Base-by-base conservation (phyloP, 2,888 invertebrate genomes). In the Leucophenga maculata region DNA sequence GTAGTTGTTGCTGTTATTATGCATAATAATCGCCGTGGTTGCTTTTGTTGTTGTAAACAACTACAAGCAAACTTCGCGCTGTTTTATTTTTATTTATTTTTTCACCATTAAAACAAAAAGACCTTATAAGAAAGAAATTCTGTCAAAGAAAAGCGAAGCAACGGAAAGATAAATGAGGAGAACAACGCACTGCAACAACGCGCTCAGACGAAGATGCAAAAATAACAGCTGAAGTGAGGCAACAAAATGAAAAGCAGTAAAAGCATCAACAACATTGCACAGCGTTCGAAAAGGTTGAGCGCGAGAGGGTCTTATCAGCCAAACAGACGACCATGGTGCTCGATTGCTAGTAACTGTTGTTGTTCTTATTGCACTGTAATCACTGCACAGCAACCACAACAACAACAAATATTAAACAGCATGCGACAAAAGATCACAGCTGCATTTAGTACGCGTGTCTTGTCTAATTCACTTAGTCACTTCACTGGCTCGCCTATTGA, bases 31-130 rank as follows among this genome's bases (percentile, higher is more conserved):
- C 72, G 71, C 65, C 69, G 60, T 64, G 68, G 69, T 71, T 62
- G 71, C 77, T 79, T 71, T 78, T 81, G 71, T 79, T 79, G 72
- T 78, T 81, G 80, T 83, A 79, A 81, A 81, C 79, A 77, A 77
- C 77, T 78, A 71, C 72, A 76, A 68, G 74, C 78, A 77, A 80
- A 75, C 80, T 82, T 81, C 83, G 77, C 78, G 79, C 81, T 77
- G 81, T 73, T 82, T 82, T 39, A 11, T 39, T 39, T 39, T 39
- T 39, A 11, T 39, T 39, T 39, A 11, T 39, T 39, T 39, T 39
- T 39, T 67, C 13, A 59, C 44, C 72, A 83, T 79, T 83, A 80
- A 83, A 80, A 22, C 52, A 54, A 54, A 83, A 83, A 83, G 78
- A 83, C 78, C 80, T 81, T 80, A 81, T 76, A 77, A 48, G 26